These are phyloP conservation scores for Hyperoodon ampullatus DNA, from an alignment of 2,113 vertebrate genomes.

Conservation along the genomic window DNA sequence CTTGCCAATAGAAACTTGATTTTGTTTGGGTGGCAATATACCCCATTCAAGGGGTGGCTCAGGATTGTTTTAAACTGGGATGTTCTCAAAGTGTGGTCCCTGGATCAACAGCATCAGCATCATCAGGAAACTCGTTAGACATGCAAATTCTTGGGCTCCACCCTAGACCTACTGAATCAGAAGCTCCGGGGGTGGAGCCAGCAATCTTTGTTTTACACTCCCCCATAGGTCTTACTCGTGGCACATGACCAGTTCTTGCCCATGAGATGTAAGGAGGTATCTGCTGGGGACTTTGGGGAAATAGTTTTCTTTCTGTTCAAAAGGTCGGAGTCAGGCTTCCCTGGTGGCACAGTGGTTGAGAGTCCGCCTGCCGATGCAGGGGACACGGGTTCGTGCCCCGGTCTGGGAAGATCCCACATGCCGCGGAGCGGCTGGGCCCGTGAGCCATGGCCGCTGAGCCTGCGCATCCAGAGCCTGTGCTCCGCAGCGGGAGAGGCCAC, in stretches of 20 bases:
- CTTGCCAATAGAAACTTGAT: neutral
- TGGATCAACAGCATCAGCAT: neutral
- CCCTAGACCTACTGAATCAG: neutral
- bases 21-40: neutral
- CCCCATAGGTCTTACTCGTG: rapidly evolving
- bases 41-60: neutral
- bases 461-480: no score
- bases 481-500: no score
- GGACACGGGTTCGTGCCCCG: no score
- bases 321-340: neutral
- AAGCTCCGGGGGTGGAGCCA: neutral
- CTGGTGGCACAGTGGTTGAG: no score
- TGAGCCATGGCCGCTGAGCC: no score
- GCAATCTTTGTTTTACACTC: neutral
- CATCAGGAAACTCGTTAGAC: neutral
- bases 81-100: neutral
- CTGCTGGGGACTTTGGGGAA: neutral
- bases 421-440: no score
- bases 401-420: no score
- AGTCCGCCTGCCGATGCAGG: no score
- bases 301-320: neutral
- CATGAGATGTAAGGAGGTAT: neutral
- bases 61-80: neutral
- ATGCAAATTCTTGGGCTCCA: neutral
- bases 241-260: neutral